Conservation (phyloP, 1,140 invertebrate species). For the Heliothis subflexa region DNA sequence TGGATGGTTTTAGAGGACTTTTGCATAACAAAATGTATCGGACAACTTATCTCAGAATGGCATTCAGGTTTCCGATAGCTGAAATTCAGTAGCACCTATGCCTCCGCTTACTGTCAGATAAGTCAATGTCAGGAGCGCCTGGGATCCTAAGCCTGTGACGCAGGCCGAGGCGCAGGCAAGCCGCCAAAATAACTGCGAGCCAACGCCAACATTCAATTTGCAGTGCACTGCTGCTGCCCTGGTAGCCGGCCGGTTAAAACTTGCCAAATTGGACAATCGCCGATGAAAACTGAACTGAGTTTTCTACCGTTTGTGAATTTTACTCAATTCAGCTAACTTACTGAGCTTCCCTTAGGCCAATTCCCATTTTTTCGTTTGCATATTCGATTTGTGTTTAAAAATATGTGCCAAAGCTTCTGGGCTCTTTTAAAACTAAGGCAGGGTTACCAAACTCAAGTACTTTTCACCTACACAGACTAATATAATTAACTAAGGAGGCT, state of each 20-base stretch:
- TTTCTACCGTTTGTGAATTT: conserved; percentile 44
- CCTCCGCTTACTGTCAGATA: conserved; percentile 1
- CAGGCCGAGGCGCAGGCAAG: conserved; percentile 47
- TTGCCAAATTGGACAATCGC: conserved; percentile 59
- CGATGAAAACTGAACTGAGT: conserved; percentile 49
- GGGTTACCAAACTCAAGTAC: too few relatives aligned
- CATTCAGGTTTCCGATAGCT: conserved; percentile 1
- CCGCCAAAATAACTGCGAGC: conserved; percentile 60
- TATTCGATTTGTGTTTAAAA: neutral
- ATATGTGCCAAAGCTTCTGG: too few relatives aligned
- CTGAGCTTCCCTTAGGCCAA: neutral
- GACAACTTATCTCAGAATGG: neutral
- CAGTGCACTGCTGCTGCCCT: conserved; percentile 57
- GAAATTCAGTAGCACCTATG: conserved; percentile 34
- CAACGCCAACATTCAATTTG: conserved; percentile 64
- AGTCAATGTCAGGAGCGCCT: neutral
- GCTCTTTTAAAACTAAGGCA: too few relatives aligned
- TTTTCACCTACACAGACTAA: neutral
- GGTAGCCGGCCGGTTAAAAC: conserved; percentile 53
- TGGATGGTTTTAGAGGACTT: conserved; percentile 17
- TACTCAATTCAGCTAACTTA: conserved; percentile 24
- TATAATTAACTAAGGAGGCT: too few relatives aligned
- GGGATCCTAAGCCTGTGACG: neutral
- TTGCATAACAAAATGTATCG: neutral
- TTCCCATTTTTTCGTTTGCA: neutral